These are phyloP conservation scores for Trematocara marginatum DNA, from an alignment of 2,113 vertebrate genomes.

Conservation along the genomic window DNA sequence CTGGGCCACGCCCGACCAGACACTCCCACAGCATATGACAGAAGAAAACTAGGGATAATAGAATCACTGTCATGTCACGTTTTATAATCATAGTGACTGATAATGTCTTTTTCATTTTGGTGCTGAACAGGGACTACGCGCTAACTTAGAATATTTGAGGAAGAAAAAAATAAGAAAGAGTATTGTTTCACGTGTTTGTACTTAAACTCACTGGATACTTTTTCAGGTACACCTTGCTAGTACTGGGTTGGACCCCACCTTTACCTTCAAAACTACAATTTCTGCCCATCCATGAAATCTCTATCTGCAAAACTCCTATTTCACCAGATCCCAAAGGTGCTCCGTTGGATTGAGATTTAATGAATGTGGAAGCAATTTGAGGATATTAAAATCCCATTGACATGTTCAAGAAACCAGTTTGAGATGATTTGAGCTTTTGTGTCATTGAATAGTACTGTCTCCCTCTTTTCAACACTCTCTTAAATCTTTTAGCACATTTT, in stretches of 20 bases:
- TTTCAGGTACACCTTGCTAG: not conserved
- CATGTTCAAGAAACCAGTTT: not conserved
- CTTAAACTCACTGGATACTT: not conserved
- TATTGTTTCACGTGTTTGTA: not conserved
- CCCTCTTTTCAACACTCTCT: not conserved
- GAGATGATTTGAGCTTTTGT: not conserved
- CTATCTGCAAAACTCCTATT: not conserved
- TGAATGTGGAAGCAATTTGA: not conserved
- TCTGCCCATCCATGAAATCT: not conserved
- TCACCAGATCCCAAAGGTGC: not conserved
- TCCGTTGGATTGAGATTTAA: not conserved
- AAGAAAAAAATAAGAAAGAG: not conserved
- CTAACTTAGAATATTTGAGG: not conserved
- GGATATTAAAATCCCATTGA: not conserved
- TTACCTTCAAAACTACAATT: not conserved
- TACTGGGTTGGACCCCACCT: not conserved
- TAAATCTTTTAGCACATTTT: not conserved
- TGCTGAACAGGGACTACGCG: fast-evolving
- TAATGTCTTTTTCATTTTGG: not conserved
- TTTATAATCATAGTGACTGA: not conserved
- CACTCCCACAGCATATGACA: too few relatives aligned
- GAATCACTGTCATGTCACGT: not conserved
- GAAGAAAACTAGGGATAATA: not conserved
- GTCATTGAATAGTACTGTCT: not conserved
- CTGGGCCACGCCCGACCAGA: too few relatives aligned